Conservation (phyloP, 2,888 invertebrate species). For the Apodemia mormo region DNA sequence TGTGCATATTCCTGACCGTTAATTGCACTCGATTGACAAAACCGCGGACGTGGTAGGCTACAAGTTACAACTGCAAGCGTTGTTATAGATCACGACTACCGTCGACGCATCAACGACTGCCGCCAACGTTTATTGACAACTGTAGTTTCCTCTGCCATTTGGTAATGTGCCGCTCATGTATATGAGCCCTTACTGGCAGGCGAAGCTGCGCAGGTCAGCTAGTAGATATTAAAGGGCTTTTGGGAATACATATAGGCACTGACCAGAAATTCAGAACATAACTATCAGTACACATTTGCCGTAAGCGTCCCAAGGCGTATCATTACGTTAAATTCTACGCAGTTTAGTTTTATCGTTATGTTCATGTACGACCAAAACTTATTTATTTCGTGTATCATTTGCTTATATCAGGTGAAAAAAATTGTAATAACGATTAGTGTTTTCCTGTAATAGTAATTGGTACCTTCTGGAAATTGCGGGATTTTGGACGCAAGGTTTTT, state of each 20-base stretch:
- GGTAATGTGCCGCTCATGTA: too few species aligned
- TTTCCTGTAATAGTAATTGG: conserved; percentile 50
- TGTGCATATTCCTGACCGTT: too few species aligned
- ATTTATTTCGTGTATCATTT: conserved; percentile 3
- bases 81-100: too few species aligned
- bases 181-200: too few species aligned
- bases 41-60: too few species aligned
- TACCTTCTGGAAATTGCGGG: conserved; percentile 57
- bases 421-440: conserved; percentile 58
- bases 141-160: too few species aligned
- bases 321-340: not conserved
- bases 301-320: not conserved
- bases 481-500: conserved; percentile 50
- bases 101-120: too few species aligned
- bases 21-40: too few species aligned
- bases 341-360: not conserved
- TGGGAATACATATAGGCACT: not conserved
- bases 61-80: too few species aligned
- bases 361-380: not conserved
- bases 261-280: not conserved
- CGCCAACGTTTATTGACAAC: too few species aligned
- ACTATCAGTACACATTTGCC: not conserved
- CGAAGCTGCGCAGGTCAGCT: too few species aligned
- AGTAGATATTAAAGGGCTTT: not conserved
- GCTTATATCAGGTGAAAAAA: conserved; percentile 43